These are phyloP conservation scores for Notoglanidium macrostoma DNA, from an alignment of 2,797 vertebrate species.

Conservation along the genomic window DNA sequence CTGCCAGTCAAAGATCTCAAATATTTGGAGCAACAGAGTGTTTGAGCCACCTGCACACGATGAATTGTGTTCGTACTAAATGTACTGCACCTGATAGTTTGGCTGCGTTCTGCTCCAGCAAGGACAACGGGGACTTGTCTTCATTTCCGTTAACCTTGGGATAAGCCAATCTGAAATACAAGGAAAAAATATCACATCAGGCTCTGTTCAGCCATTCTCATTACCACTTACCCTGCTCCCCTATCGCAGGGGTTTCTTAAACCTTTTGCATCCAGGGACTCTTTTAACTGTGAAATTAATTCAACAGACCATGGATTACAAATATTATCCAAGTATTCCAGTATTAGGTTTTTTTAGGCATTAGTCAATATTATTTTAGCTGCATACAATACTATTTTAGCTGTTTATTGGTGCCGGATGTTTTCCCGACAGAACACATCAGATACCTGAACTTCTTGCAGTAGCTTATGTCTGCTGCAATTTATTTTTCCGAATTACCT, in stretches of 20 bases:
- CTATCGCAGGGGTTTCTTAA: neutral
- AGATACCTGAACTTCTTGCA: neutral
- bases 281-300: neutral
- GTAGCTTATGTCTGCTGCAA: neutral
- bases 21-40: neutral
- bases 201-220: neutral
- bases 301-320: neutral
- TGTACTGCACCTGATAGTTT: neutral
- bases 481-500: neutral
- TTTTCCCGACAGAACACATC: neutral
- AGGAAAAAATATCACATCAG: neutral
- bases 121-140: neutral
- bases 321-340: neutral
- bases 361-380: neutral
- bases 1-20: conserved; percentile 27
- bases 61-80: conserved; percentile 1
- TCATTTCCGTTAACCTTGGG: neutral
- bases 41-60: conserved; percentile 6
- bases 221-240: neutral
- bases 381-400: neutral
- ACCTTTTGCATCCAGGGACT: neutral
- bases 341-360: neutral
- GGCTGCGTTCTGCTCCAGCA: neutral
- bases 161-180: conserved; percentile 14
- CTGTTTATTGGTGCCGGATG: neutral